Conservation (phyloP, 30 jellyfish, hydroid and myxozoan species). For the Chironex yamaguchii region DNA sequence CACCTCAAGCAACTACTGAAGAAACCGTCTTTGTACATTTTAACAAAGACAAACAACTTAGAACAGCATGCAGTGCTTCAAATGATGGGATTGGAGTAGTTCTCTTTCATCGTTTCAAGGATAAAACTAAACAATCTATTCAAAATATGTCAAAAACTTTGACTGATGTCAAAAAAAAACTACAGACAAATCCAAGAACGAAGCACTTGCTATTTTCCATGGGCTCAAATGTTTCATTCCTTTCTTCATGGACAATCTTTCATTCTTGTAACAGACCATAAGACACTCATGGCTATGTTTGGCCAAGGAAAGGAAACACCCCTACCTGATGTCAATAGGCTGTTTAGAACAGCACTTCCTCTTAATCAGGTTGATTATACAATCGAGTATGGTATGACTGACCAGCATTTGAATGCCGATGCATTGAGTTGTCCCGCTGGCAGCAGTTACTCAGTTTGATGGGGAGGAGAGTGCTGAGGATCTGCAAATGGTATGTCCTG, state of each 20-base stretch:
- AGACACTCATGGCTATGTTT: not conserved
- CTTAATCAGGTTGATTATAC: not conserved
- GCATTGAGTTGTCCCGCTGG: not conserved
- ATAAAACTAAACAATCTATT: not conserved
- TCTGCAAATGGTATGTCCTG: too few species aligned
- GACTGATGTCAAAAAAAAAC: not conserved
- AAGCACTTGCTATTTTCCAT: not conserved
- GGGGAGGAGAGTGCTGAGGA: not conserved
- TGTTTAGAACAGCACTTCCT: not conserved
- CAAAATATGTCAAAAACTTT: not conserved
- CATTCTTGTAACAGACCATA: not conserved
- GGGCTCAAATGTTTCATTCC: not conserved
- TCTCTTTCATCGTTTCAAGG: not conserved
- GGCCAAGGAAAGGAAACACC: not conserved
- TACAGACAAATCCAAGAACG: not conserved
- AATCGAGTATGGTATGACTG: not conserved
- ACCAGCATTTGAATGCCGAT: not conserved
- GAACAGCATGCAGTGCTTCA: not conserved
- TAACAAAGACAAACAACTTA: not conserved
- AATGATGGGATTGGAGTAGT: not conserved
- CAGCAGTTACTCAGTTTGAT: not conserved
- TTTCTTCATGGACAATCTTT: not conserved
- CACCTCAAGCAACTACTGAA: not conserved
- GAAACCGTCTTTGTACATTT: not conserved
- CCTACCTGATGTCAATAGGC: not conserved